These are phyloP conservation scores for Saimiri boliviensis DNA, from an alignment of 2,113 vertebrate genomes.

Conservation along the genomic window DNA sequence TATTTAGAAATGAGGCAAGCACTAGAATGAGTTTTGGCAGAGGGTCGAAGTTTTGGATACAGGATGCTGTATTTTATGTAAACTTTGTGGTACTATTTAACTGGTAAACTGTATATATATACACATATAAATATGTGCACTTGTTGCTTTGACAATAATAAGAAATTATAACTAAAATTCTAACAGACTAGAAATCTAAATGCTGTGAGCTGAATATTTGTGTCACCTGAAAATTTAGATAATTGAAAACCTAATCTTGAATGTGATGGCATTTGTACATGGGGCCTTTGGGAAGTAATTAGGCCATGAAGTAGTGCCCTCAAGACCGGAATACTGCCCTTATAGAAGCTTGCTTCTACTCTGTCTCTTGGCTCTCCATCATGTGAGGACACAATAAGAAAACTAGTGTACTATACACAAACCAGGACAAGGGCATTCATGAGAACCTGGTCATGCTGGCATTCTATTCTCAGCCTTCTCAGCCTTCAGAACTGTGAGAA, in stretches of 20 bases:
- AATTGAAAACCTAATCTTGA: neutral
- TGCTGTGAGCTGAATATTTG: neutral
- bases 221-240: neutral
- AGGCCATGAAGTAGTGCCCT: neutral
- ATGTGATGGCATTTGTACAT: neutral
- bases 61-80: neutral
- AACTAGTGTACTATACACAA: neutral
- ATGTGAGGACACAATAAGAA: neutral
- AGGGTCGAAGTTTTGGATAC: neutral
- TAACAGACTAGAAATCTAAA: neutral
- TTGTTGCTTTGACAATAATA: constrained; percentile 41
- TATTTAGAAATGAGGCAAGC: constrained; percentile 7
- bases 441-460: neutral
- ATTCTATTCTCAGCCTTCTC: neutral
- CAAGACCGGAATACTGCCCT: neutral
- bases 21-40: neutral
- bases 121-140: neutral
- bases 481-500: neutral
- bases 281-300: neutral
- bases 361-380: neutral
- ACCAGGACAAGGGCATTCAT: neutral
- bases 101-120: neutral
- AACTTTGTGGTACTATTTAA: constrained; percentile 2
- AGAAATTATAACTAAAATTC: constrained; percentile 35
- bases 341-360: neutral